Conservation (phyloP, 2,888 invertebrate species). For the Tachystola acroxantha region DNA sequence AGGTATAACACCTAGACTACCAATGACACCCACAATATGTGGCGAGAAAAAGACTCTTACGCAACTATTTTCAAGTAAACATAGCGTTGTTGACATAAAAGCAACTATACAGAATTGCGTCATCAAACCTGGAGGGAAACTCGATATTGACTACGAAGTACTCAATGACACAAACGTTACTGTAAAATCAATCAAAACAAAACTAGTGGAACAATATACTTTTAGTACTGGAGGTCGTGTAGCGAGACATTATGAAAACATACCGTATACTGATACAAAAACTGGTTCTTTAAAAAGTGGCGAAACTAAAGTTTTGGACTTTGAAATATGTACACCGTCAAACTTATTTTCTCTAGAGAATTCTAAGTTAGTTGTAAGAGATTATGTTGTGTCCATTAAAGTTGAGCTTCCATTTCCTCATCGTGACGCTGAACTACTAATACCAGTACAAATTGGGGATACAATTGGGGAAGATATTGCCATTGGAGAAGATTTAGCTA, state of each 20-base stretch:
- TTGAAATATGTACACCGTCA: conserved; percentile 19
- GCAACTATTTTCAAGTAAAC: conserved; percentile 25
- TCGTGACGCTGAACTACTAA: conserved; percentile 22
- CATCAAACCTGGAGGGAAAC: conserved; percentile 23
- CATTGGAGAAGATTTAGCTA: conserved; percentile 5
- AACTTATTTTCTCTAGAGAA: conserved; percentile 23
- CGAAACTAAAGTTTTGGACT: conserved; percentile 15
- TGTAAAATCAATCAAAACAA: conserved; percentile 25
- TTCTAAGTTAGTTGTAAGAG: conserved; percentile 27
- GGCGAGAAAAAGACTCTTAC: conserved; percentile 29
- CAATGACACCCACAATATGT: conserved; percentile 24
- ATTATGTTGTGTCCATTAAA: conserved; percentile 26
- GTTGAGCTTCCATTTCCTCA: conserved; percentile 30
- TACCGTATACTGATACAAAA: conserved; percentile 24
- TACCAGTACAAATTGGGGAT: conserved; percentile 32
- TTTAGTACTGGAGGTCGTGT: conserved; percentile 9
- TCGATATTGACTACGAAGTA: conserved; percentile 28
- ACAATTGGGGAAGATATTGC: conserved; percentile 13
- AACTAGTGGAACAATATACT: conserved; percentile 25
- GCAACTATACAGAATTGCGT: conserved; percentile 26
- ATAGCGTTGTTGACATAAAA: conserved; percentile 27
- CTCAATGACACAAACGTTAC: conserved; percentile 27
- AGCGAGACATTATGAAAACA: conserved; percentile 3
- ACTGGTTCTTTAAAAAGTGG: conserved; percentile 20
- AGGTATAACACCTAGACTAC: conserved; percentile 23